Evolutionary conservation across 2,888 invertebrate species (phyloP).

Genomic region (Caenorhabditis plicata): DNA sequence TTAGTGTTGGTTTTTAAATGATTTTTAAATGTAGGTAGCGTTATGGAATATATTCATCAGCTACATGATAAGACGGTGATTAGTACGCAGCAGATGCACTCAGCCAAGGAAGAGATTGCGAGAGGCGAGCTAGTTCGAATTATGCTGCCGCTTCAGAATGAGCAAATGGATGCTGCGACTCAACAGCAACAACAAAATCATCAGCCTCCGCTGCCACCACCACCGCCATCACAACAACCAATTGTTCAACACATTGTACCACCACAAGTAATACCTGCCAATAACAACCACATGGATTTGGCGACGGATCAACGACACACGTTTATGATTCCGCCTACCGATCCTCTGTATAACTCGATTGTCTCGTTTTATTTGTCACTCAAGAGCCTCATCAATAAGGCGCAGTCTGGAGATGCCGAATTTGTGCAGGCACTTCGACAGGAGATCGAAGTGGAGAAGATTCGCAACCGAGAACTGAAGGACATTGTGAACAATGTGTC

Average conservation of each 20-base stretch:
- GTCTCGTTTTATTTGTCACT: conserved; percentile 20
- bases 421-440: conserved; percentile 1
- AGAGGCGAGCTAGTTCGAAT: not conserved
- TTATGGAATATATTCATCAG: no score
- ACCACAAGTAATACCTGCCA: conserved; percentile 9
- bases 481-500: conserved; percentile 9
- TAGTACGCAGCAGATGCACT: not conserved
- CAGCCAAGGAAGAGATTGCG: not conserved
- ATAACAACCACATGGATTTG: not conserved
- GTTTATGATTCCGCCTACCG: conserved; percentile 34
- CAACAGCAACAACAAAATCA: not conserved
- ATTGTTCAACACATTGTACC: not conserved
- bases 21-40: no score
- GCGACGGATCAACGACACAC: conserved; percentile 18
- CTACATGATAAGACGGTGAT: conserved; percentile 1
- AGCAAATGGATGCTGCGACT: not conserved
- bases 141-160: not conserved
- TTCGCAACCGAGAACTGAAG: conserved; percentile 1
- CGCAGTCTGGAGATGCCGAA: conserved; percentile 4
- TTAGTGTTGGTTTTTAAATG: no score
- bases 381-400: conserved; percentile 3
- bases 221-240: not conserved
- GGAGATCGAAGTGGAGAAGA: not conserved
- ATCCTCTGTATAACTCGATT: conserved; percentile 24
- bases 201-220: not conserved